Percentiles rank a stretch among this genome's conserved stretches.
These are phyloP conservation scores for Sphenodon punctatus DNA, from an alignment of 2,797 vertebrate species.

Conservation along the genomic window DNA sequence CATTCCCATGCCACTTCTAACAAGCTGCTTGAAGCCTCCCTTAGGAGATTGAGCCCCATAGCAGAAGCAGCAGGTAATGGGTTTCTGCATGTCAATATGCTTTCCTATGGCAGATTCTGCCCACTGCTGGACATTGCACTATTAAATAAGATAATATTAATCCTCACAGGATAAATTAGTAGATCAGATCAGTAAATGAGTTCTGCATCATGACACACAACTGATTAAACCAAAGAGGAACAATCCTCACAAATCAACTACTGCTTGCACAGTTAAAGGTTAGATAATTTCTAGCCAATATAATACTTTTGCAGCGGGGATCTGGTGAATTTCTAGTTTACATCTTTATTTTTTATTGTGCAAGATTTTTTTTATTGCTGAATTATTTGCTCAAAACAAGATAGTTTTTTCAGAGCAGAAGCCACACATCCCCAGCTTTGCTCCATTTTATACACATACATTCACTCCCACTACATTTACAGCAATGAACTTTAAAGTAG, in stretches of 20 bases:
- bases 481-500: background rate
- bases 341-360: background rate
- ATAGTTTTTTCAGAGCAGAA: background rate
- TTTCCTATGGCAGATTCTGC: slow-evolving; percentile 29
- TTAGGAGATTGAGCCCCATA: slow-evolving; percentile 28
- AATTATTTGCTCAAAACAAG: background rate
- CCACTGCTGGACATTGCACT: background rate
- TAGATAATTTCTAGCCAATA: slow-evolving; percentile 46
- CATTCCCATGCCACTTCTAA: background rate
- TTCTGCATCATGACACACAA: slow-evolving; percentile 77
- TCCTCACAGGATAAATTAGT: slow-evolving; percentile 78
- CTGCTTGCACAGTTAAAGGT: slow-evolving; percentile 57
- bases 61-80: slow-evolving; percentile 40
- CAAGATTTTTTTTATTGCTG: background rate
- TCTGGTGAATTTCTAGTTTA: background rate
- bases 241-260: slow-evolving; percentile 74
- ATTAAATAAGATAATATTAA: slow-evolving; percentile 69
- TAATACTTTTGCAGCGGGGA: background rate
- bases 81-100: slow-evolving; percentile 40
- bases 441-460: background rate
- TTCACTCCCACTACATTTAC: fast-evolving
- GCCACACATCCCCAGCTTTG: background rate
- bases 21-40: slow-evolving; percentile 6
- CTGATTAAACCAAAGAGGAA: slow-evolving; percentile 76
- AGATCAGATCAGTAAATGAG: slow-evolving; percentile 68